phyloP scores from a whole-genome alignment of 2,113 vertebrate species.

The Centropus unirufus region DNA sequence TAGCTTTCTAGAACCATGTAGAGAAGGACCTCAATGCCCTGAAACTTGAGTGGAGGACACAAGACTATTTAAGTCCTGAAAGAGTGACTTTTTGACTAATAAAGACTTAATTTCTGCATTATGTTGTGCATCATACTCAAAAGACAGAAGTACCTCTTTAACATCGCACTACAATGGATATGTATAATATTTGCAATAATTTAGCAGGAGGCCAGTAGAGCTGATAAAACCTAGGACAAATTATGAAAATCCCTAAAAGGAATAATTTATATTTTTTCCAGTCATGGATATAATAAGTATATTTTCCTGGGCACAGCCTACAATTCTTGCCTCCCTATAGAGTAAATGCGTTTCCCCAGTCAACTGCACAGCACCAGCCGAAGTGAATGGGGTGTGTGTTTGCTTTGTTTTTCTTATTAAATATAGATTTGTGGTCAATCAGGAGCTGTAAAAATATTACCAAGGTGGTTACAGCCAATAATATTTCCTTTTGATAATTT shows the following conservation, averaged over 20 bases:
- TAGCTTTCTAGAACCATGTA: not conserved
- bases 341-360: conserved; percentile 13
- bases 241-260: conserved; percentile 39
- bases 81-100: not conserved
- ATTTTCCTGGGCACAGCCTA: conserved; percentile 32
- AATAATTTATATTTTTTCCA: conserved; percentile 39
- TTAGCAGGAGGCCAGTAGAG: conserved; percentile 3
- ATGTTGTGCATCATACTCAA: not conserved
- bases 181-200: conserved; percentile 17
- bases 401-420: conserved; percentile 70
- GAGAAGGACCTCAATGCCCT: not conserved
- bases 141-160: not conserved
- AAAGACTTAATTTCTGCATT: conserved; percentile 23
- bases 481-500: conserved; percentile 70
- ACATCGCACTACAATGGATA: not conserved
- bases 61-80: not conserved
- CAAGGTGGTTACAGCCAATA: conserved; percentile 63
- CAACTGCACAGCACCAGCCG: not conserved
- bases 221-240: conserved; percentile 52
- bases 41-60: not conserved
- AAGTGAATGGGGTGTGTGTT: conserved; percentile 64
- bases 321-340: conserved; percentile 16
- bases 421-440: conserved; percentile 71
- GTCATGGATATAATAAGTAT: conserved; percentile 26
- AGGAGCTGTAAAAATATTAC: conserved; percentile 68